Base-by-base conservation (phyloP, 2,888 invertebrate species). In the Hecatera dysodea region DNA sequence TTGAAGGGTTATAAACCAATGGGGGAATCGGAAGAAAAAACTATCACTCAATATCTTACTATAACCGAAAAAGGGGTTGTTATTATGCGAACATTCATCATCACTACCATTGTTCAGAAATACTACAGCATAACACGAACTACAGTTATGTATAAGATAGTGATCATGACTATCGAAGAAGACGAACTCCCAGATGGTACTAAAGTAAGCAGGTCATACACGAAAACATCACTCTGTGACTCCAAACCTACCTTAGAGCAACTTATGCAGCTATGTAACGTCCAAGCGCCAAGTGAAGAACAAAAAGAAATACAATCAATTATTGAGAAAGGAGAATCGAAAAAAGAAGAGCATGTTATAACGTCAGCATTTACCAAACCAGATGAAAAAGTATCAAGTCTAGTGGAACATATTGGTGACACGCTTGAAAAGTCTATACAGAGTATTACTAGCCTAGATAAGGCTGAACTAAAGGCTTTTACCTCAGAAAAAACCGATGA, bases 151-250 rank as follows among this genome's bases (percentile, higher is more conserved):
- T 77, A 78, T 39, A 79, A 82, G 61, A 75, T 78, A 52, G 60
- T 69, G 9, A 70, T 78, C 11, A 44, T 62, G 15, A 83, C 86
- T 60, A 11, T 72, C 27, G 65, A 77, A 77, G 75, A 82, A 79
- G 72, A 82, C 56, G 62, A 77, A 53, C 62, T 78, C 11, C 81
- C 81, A 17, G 81, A 82, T 72, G 81, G 81, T 44, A 82, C 65
- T 27, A 82, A 80, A 72, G 53, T 76, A 3, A 63, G 27, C 15
- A 69, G 70, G 52, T 76, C 70, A 9, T 70, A 63, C 46, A 76
- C 62, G 1, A 82, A 72, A 48, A 69, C 68, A 36, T 55, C 72
- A 29, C 46, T 80, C 1, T 67, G 63, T 48, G 67, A 81, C n/a
- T 61, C 64, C 24, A 46, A 82, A 78, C 68, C 73, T n/a, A 71